Evolutionary conservation across 2,113 vertebrate species (phyloP), one percentile per base, ranked within the genome.

Genomic region (Vidua chalybeata): DNA sequence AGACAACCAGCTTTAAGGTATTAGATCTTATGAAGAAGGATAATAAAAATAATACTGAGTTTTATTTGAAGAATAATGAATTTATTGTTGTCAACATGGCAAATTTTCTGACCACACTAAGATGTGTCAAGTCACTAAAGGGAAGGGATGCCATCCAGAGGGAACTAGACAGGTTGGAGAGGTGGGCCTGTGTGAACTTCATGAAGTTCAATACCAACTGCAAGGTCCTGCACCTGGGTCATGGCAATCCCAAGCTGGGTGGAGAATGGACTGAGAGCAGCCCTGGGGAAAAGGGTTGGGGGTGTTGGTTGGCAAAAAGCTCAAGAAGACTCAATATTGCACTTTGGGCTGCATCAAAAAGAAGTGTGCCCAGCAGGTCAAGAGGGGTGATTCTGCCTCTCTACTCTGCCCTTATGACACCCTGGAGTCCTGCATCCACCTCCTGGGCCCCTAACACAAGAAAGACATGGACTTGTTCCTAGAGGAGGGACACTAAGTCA

Each of bases 291-390:
- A 69, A 55, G 21, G 39, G 24, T 69, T 69, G 26, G n/a, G 30
- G 7, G 1, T 31, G 5, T 18, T 68, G 30, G 14, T 48, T 19
- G 41, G 30, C 0, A 0, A 76, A 55, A 62, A 66, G 12, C 28
- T 67, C 33, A 52, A 16, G 24, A 76, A 15, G 21, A 62, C 35
- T 59, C n/a, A 68, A 1, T 46, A 52, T 30, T 82, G 16, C 20
- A 26, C 9, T 33, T 22, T 24, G 54, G 20, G n/a, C 23, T n/a
- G 28, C 46, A 39, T 39, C 54, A 75, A 39, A 72, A 82, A 54
- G 3, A 26, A 68, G 11, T 21, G 16, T n/a, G 39, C 11, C 37
- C 45, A 74, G 45, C 7, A 74, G 33, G 10, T n/a, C 3, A 12
- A 45, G 33, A 43, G 15, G 28, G 24, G 16, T 52, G 28, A 39